Evolutionary conservation across 1,140 invertebrate genomes (phyloP).

Genomic region (Conus ventricosus): DNA sequence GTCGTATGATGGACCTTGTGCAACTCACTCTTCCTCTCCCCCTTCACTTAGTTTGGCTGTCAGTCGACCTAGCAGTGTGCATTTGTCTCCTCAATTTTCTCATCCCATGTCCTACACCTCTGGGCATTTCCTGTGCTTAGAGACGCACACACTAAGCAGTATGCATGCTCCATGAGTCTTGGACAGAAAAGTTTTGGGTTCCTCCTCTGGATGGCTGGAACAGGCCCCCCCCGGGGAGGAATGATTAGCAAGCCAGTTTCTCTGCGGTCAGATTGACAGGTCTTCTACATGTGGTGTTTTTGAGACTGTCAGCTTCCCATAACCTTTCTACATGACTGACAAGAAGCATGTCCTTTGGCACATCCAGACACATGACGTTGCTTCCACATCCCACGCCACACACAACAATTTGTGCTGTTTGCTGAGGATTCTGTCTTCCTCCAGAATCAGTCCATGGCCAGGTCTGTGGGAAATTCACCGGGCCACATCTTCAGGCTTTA

Average conservation of each 20-base stretch:
- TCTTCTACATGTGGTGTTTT: no score
- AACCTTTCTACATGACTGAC: background rate
- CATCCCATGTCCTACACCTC: background rate
- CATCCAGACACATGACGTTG: background rate
- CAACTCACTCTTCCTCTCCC: background rate
- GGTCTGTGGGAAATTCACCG: slow-evolving; percentile 2
- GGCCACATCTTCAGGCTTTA: background rate
- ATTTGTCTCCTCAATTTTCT: background rate
- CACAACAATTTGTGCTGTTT: background rate
- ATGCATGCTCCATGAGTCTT: slow-evolving; percentile 13
- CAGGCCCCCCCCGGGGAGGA: no score
- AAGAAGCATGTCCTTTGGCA: slow-evolving; percentile 6
- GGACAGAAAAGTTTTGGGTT: background rate
- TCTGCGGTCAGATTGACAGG: no score
- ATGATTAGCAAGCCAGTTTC: no score
- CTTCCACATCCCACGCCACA: background rate
- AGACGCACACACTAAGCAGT: background rate
- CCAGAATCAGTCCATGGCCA: slow-evolving; percentile 8
- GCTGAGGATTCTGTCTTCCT: background rate
- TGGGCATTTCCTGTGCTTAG: background rate
- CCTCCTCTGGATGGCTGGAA: no score
- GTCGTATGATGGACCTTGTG: background rate
- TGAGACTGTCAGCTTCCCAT: no score
- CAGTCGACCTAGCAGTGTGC: background rate
- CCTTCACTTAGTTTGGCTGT: background rate